phyloP scores from a whole-genome alignment of 2,888 invertebrate genomes.

The Drosophila vallismaia region DNA sequence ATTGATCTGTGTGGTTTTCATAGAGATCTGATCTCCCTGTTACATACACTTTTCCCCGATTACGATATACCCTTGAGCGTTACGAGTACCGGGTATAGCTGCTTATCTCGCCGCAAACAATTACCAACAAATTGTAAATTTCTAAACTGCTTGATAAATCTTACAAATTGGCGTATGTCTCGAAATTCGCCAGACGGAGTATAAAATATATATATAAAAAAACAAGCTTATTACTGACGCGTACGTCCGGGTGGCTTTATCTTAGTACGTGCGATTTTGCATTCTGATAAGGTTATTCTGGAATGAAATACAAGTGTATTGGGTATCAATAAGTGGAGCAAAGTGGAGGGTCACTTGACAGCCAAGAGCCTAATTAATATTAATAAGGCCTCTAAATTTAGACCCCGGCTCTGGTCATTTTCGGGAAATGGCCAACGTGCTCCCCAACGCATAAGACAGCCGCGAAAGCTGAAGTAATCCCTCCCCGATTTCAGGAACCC shows the following conservation, averaged over 20 bases:
- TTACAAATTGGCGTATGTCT: neutral
- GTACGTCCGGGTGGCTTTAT: constrained; percentile 34
- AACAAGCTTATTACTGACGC: neutral
- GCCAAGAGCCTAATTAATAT: constrained; percentile 44
- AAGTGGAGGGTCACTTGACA: constrained; percentile 22
- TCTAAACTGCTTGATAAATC: constrained; percentile 3
- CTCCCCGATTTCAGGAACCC: neutral
- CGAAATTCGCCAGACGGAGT: constrained; percentile 1
- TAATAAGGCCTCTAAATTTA: constrained; percentile 40
- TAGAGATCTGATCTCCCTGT: too few relatives aligned
- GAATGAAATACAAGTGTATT: constrained; percentile 18
- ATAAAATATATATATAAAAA: neutral
- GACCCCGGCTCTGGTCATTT: constrained; percentile 1
- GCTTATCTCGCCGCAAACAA: constrained; percentile 12
- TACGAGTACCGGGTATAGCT: too few relatives aligned
- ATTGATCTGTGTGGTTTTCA: too few relatives aligned
- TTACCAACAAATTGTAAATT: neutral
- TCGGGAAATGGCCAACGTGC: constrained; percentile 29
- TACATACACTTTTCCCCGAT: too few relatives aligned
- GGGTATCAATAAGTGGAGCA: constrained; percentile 38
- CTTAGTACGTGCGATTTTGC: constrained; percentile 67
- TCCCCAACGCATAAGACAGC: constrained; percentile 12
- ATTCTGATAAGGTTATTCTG: constrained; percentile 51
- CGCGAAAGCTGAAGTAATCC: constrained; percentile 3
- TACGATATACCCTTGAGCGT: too few relatives aligned